These are phyloP conservation scores for Patella depressa DNA, from an alignment of 2,888 invertebrate genomes.

Conservation along the genomic window DNA sequence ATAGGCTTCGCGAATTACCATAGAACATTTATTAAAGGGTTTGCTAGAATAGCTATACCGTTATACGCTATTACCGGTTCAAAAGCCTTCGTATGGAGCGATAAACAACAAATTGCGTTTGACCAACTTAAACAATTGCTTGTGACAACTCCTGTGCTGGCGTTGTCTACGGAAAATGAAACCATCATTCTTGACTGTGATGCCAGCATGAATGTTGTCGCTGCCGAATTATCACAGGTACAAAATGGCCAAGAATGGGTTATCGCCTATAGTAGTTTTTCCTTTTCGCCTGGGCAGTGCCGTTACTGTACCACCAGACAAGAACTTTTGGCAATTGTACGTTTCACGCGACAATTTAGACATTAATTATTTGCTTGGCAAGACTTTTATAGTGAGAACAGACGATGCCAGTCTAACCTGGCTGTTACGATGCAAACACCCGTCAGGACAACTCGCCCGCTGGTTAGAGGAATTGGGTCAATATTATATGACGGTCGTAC, in stretches of 20 bases:
- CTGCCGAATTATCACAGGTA: too few species aligned
- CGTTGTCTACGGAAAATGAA: too few species aligned
- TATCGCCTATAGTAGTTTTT: slow-evolving; percentile 28
- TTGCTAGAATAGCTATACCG: slow-evolving; percentile 23
- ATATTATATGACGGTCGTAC: background rate
- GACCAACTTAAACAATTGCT: slow-evolving; percentile 15
- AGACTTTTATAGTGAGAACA: slow-evolving; percentile 24
- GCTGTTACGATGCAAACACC: slow-evolving; percentile 18
- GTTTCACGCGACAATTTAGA: background rate
- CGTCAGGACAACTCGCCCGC: slow-evolving; percentile 21
- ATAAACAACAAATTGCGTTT: slow-evolving; percentile 14
- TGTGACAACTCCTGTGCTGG: too few species aligned
- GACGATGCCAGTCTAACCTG: slow-evolving; percentile 30
- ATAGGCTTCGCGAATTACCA: background rate
- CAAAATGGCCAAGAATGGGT: slow-evolving; percentile 29
- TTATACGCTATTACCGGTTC: slow-evolving; percentile 30
- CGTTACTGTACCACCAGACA: slow-evolving; percentile 26
- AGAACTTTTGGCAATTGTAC: slow-evolving; percentile 12
- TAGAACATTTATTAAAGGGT: background rate
- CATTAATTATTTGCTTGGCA: slow-evolving; percentile 33
- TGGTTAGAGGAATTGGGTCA: slow-evolving; percentile 24
- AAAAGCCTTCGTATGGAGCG: slow-evolving; percentile 26
- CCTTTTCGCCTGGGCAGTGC: slow-evolving; percentile 27
- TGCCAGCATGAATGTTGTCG: background rate
- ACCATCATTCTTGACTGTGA: slow-evolving; percentile 31